These are phyloP conservation scores for Chrosomus eos DNA, from an alignment of 2,797 vertebrate genomes.

Conservation along the genomic window DNA sequence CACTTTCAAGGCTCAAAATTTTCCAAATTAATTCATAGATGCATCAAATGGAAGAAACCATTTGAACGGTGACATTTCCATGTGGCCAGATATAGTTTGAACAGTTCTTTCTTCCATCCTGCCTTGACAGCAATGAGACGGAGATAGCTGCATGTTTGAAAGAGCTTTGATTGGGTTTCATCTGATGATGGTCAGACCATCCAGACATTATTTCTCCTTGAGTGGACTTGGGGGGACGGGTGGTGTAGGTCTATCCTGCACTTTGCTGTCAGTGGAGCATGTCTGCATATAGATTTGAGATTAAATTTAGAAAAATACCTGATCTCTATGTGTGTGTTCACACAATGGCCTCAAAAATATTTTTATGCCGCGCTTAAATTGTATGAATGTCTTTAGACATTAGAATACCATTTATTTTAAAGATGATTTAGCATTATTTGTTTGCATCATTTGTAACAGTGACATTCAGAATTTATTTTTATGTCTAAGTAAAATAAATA, in stretches of 20 bases:
- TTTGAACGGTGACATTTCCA: slow-evolving; percentile 13
- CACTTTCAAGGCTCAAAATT: slow-evolving; percentile 5
- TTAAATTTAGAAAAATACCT: slow-evolving; percentile 20
- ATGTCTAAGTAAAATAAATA: neutral
- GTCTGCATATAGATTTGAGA: slow-evolving; percentile 44
- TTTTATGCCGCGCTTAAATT: neutral
- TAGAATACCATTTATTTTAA: neutral
- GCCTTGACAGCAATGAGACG: slow-evolving; percentile 14
- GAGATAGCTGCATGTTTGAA: slow-evolving; percentile 24
- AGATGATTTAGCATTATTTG: neutral
- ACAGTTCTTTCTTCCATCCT: neutral
- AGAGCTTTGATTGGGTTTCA: slow-evolving; percentile 42
- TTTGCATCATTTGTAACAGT: neutral
- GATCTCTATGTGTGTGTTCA: neutral
- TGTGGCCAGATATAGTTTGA: slow-evolving; percentile 13
- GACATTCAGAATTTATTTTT: neutral
- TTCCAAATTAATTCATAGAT: neutral
- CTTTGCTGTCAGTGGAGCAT: slow-evolving; percentile 37
- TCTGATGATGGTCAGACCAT: slow-evolving; percentile 10
- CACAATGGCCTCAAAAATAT: neutral
- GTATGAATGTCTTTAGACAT: neutral
- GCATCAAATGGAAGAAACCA: neutral
- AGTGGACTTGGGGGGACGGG: neutral
- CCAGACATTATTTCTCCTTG: slow-evolving; percentile 25
- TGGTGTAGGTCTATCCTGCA: neutral